These are phyloP conservation scores for Apodemus sylvaticus DNA, from an alignment of 2,113 vertebrate species.

Conservation along the genomic window DNA sequence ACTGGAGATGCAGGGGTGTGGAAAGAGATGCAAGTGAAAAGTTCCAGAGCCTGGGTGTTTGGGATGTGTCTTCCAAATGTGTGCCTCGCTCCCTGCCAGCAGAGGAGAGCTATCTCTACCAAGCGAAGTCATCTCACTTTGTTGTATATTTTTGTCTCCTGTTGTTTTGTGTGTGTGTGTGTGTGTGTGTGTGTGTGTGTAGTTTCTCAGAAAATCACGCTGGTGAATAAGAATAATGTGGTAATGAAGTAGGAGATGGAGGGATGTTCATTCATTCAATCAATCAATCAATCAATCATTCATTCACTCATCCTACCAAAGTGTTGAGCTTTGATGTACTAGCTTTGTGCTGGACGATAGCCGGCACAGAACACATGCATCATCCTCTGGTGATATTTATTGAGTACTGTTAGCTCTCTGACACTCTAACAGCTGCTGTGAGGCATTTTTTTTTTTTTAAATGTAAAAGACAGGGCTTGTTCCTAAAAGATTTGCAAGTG, in stretches of 20 bases:
- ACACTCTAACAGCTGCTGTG: background rate
- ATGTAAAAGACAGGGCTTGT: background rate
- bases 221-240: background rate
- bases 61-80: background rate
- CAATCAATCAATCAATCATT: background rate
- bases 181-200: too few relatives aligned
- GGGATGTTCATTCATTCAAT: background rate
- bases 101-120: background rate
- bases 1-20: background rate
- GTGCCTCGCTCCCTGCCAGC: background rate
- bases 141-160: slow-evolving; percentile 33
- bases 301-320: background rate
- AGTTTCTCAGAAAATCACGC: background rate
- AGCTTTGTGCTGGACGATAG: background rate
- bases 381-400: background rate
- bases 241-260: background rate
- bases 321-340: background rate
- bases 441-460: background rate
- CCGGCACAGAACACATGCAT: background rate
- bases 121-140: background rate
- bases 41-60: background rate
- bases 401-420: background rate
- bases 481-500: slow-evolving; percentile 3
- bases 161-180: too few relatives aligned
- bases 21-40: background rate